These are phyloP conservation scores for Xenotilapia longispinis DNA, from an alignment of 2,113 vertebrate species.

Conservation along the genomic window DNA sequence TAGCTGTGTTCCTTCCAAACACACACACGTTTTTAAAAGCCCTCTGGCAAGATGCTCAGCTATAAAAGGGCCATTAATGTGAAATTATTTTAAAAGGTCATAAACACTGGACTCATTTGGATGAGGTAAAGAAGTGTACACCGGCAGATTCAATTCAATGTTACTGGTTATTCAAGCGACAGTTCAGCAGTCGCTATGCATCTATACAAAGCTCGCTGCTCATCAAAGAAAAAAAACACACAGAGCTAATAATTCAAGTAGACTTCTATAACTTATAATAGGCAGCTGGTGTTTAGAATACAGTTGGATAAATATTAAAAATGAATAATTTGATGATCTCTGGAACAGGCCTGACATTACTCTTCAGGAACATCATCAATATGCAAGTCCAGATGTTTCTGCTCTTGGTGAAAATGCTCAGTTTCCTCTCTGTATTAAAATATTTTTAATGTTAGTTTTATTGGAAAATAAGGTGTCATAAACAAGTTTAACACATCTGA, in stretches of 20 bases:
- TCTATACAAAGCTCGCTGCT: not conserved
- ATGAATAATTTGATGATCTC: not conserved
- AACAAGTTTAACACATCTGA: not conserved
- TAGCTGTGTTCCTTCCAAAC: not conserved
- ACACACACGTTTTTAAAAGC: not conserved
- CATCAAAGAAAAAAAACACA: not conserved
- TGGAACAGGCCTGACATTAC: not conserved
- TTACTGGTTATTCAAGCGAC: not conserved
- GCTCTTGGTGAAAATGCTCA: not conserved
- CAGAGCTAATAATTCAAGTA: not conserved
- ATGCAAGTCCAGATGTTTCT: not conserved
- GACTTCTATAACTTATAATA: not conserved
- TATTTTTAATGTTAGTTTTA: not conserved
- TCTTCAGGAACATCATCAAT: not conserved
- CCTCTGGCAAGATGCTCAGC: not conserved
- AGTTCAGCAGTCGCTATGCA: accelerated
- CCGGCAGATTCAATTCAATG: not conserved
- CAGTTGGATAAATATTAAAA: not conserved
- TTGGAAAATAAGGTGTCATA: not conserved
- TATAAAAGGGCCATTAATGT: not conserved
- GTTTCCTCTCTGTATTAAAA: not conserved
- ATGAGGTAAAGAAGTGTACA: not conserved
- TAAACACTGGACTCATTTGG: not conserved
- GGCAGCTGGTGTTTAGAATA: not conserved
- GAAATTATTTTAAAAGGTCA: not conserved